Percentiles rank a stretch among this genome's conserved stretches.
Conservation (phyloP, 1,140 invertebrate genomes). For the Heliconius eleuchia region DNA sequence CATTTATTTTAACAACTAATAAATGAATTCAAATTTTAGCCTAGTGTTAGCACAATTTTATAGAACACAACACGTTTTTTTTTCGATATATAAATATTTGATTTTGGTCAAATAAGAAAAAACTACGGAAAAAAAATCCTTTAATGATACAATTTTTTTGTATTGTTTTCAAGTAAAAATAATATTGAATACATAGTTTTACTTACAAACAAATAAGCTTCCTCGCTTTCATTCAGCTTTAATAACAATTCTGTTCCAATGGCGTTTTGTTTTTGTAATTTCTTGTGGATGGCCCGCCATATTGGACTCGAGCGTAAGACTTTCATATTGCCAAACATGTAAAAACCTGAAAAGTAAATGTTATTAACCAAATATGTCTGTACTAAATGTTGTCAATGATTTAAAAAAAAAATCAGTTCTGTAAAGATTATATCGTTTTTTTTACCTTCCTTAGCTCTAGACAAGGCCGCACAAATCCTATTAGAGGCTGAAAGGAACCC, state of each 20-base stretch:
- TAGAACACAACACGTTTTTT: too few species aligned
- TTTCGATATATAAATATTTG: too few species aligned
- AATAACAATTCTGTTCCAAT: slow-evolving; percentile 53
- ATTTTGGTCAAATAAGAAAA: too few species aligned
- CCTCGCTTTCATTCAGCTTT: slow-evolving; percentile 45
- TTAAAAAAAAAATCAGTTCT: too few species aligned
- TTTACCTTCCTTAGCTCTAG: slow-evolving; percentile 88
- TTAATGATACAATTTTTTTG: too few species aligned
- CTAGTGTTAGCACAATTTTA: too few species aligned
- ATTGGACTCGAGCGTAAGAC: slow-evolving; percentile 52
- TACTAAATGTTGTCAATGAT: too few species aligned
- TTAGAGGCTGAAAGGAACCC: slow-evolving; percentile 90
- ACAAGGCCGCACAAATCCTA: slow-evolving; percentile 92
- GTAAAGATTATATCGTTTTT: too few species aligned
- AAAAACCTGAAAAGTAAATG: slow-evolving; percentile 55
- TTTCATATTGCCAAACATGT: slow-evolving; percentile 70
- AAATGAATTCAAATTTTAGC: too few species aligned
- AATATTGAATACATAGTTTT: neutral
- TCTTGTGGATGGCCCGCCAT: slow-evolving; percentile 57
- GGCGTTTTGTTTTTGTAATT: slow-evolving; percentile 52
- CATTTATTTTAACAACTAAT: too few species aligned
- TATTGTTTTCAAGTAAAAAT: too few species aligned
- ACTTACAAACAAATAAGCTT: slow-evolving; percentile 48
- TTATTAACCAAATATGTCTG: neutral
- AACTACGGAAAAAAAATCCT: too few species aligned